Evolutionary conservation across 1,140 invertebrate genomes (phyloP).

Genomic region (Pseudomyrmex sp.): DNA sequence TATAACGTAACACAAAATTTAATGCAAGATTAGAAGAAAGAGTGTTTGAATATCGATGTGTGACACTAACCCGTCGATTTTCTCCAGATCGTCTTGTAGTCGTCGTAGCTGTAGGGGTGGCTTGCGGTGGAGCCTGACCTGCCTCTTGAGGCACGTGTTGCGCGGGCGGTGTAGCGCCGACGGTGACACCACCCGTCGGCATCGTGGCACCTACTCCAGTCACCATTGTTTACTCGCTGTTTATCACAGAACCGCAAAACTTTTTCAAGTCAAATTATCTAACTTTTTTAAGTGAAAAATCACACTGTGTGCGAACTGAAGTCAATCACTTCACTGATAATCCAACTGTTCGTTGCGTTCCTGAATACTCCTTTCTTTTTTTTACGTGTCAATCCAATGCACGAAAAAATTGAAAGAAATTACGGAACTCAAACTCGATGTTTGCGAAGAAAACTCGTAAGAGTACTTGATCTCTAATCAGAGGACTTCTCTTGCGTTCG

Average conservation of each 20-base stretch:
- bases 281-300: conserved; percentile 11
- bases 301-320: conserved; percentile 50
- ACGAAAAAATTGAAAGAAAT: conserved; percentile 66
- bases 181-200: conserved; percentile 83
- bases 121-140: conserved; percentile 82
- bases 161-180: conserved; percentile 82
- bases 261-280: background rate
- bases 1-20: background rate
- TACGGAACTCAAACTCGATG: background rate
- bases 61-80: conserved; percentile 84
- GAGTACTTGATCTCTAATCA: background rate
- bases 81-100: conserved; percentile 81
- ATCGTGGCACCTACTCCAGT: conserved; percentile 84
- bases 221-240: conserved; percentile 77
- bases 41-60: background rate
- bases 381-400: background rate
- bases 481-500: no score
- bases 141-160: conserved; percentile 84
- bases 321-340: conserved; percentile 76
- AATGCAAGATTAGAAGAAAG: background rate
- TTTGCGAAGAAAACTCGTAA: background rate
- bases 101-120: conserved; percentile 76
- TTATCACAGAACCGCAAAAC: conserved; percentile 61
- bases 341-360: conserved; percentile 49
- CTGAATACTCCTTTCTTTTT: background rate